Base-by-base conservation (phyloP, 2,888 invertebrate genomes). In the Agonopterix subpropinquella region DNA sequence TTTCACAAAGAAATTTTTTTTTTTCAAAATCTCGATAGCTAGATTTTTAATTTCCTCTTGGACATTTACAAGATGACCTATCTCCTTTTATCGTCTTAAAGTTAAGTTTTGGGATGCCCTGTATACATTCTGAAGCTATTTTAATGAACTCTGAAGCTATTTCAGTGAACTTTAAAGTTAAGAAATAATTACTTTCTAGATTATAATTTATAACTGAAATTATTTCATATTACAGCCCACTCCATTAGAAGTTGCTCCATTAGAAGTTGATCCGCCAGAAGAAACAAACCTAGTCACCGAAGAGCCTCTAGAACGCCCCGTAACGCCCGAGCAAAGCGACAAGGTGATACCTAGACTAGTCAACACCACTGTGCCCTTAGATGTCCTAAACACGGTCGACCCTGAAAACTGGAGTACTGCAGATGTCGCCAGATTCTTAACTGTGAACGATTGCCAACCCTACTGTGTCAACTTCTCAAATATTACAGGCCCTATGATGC, bases 391-490 rank as follows among this genome's bases (percentile, higher is more conserved):
- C 68, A 91, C 74, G 56, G 85, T 86, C 1, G 83, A 86, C 7
- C 85, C 86, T 1, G 85, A 82, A 44, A 75, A 76, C 51, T 98
- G 98, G 98, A 94, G 92, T 55, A 91, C 94, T 0, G 57, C 72
- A 56, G 97, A 98, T 73, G 98, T 98, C 8, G 95, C 95, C 15
- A 94, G 95, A 77, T 98, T 98, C 84, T 90, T 98, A 47, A 92
- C 95, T 45, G 93, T 95, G 43, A 98, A 98, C 75, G 97, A 97
- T 73, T 93, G 93, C 64, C 92, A 92, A 50, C 92, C 92, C 8
- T 92, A 93, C 71, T 92, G 93, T 65, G 90, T 91, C 61, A 91
- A 91, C 48, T 93, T 93, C 64, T 89, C 84, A 62, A 87, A 92
- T 76, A 92, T 98, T 56, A 94, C 95, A 61, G 98, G 98, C 1